phyloP scores from a whole-genome alignment of 2,888 invertebrate species.

The Meta bourneti region DNA sequence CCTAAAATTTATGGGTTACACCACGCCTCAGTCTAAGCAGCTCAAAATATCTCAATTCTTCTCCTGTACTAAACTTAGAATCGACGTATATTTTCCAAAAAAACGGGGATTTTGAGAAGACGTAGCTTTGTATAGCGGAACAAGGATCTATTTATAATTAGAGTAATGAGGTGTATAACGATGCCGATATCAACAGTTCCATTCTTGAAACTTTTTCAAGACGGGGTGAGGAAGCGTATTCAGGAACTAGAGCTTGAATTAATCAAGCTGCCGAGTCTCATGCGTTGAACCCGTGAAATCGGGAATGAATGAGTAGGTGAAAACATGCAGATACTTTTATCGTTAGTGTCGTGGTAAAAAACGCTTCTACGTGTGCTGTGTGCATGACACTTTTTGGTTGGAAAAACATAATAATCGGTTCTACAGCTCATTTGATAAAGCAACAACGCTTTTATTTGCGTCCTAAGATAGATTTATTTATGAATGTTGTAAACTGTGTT shows the following conservation, averaged over 20 bases:
- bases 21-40: neutral
- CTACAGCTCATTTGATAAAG: too few species aligned
- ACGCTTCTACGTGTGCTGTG: too few species aligned
- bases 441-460: too few species aligned
- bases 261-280: neutral
- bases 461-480: too few species aligned
- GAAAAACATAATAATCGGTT: too few species aligned
- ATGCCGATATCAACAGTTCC: neutral
- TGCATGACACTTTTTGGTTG: too few species aligned
- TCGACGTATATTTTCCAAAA: neutral
- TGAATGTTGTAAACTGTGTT: too few species aligned
- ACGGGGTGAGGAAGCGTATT: neutral
- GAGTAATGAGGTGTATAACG: neutral
- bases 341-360: too few species aligned
- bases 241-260: neutral
- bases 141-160: neutral
- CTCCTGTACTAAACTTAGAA: conserved; percentile 27
- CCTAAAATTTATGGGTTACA: conserved; percentile 38
- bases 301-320: neutral
- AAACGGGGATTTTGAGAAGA: neutral
- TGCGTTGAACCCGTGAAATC: neutral
- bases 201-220: neutral
- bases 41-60: conserved; percentile 23
- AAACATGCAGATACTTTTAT: neutral
- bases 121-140: neutral